These are phyloP conservation scores for Muntiacus reevesi DNA, from an alignment of 2,113 vertebrate species.

Conservation along the genomic window DNA sequence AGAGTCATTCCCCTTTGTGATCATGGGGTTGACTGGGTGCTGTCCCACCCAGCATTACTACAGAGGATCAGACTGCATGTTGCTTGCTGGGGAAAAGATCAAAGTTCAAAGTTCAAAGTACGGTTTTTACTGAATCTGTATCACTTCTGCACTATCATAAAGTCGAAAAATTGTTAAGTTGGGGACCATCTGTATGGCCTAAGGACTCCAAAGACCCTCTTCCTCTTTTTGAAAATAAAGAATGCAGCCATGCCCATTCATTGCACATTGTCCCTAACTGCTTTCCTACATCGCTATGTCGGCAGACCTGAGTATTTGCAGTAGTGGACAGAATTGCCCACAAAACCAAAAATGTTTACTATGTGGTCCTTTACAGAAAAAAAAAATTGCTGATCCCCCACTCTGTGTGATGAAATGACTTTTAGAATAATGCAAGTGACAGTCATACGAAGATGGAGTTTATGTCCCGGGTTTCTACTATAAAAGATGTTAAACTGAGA, in stretches of 20 bases:
- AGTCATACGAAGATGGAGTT: neutral
- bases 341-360: neutral
- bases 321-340: neutral
- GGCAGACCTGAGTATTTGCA: neutral
- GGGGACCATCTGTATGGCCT: neutral
- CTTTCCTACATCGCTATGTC: neutral
- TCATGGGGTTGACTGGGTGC: neutral
- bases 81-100: neutral
- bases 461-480: neutral
- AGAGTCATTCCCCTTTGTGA: neutral
- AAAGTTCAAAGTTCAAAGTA: neutral
- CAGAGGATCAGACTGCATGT: neutral
- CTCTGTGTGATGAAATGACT: neutral
- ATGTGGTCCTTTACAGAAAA: neutral
- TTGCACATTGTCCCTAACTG: neutral
- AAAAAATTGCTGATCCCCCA: neutral
- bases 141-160: neutral
- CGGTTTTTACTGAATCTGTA: neutral
- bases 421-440: neutral
- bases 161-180: neutral
- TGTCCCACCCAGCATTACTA: neutral
- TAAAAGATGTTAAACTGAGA: neutral
- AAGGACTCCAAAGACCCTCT: neutral
- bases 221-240: neutral
- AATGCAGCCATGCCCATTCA: neutral